Evolutionary conservation across 2,888 invertebrate genomes (phyloP), one percentile per base, ranked within the genome.

Genomic region (Listrodromus nycthemerus): DNA sequence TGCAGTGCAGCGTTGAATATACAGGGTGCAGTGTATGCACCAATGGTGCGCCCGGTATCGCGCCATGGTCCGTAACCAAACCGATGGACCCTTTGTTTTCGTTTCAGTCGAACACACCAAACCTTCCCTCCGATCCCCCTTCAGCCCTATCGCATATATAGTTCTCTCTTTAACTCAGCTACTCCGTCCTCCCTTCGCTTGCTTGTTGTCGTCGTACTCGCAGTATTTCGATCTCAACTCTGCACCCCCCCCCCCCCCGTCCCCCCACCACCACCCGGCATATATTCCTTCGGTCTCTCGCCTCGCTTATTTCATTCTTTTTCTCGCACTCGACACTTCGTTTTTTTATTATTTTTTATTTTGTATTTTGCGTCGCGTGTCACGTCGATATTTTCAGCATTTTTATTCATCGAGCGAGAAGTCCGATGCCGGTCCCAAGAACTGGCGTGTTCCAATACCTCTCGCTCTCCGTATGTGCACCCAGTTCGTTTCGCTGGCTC

Each of bases 1-100:
- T 19, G 66, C 45, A 33, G 45, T 16, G 45, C 45, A 50, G 55
- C 30, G 16, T 80, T 73, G 50, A 76, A 73, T 71, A 66, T 69
- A n/a, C 58, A 5, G 27, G 27, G 69, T 73, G 67, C 82, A 67
- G 66, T 65, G 48, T 66, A 66, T 79, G 65, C 61, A 73, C 33
- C 75, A 55, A 70, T 70, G 69, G 45, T 41, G 41, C 63, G 24
- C 71, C 67, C 69, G 66, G 69, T 85, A 84, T 83, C 81, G 33
- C 76, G 50, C 80, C 76, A 67, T 70, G 82, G 82, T 78, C 41
- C 52, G 71, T 80, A 41, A 66, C 82, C 85, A 77, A 85, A 86
- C 88, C 90, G 90, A 89, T 88, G 86, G 88, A 88, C 87, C 90
- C 88, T 90, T 91, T 91, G 91, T 91, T 91, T 91, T 91, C 90